Evolutionary conservation across 2,113 vertebrate species (phyloP).

Genomic region (Ginglymostoma cirratum): DNA sequence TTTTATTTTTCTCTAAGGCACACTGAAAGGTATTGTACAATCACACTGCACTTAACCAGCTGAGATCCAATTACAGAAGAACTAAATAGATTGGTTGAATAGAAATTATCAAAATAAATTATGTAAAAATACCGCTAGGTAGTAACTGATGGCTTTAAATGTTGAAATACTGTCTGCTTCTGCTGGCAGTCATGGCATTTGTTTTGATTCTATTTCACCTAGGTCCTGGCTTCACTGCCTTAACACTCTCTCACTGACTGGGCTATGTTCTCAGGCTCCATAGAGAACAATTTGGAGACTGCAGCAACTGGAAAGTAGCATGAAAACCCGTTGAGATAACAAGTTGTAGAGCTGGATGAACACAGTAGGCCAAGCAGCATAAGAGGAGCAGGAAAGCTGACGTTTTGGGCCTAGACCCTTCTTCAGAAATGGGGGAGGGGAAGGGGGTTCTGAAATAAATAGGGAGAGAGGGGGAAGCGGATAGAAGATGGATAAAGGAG

Average conservation of each 20-base stretch:
- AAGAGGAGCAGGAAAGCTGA: no score
- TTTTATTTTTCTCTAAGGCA: neutral
- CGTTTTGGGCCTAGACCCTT: no score
- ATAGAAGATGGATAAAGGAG: no score
- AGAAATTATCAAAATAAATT: neutral
- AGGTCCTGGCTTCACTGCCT: neutral
- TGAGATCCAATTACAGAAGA: neutral
- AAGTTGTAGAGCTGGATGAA: no score
- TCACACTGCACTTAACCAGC: neutral
- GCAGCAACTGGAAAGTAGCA: no score
- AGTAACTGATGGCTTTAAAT: neutral
- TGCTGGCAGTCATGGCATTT: neutral
- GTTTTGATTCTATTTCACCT: neutral
- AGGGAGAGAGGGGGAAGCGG: no score
- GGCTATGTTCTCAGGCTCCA: no score
- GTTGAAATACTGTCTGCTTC: neutral
- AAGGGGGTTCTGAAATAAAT: no score
- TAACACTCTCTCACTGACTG: neutral
- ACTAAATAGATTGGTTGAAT: neutral
- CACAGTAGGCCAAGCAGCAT: no score
- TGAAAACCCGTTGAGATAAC: no score
- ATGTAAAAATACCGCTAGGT: neutral
- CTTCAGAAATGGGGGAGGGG: no score
- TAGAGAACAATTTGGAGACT: no score
- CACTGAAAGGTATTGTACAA: neutral